Conservation (phyloP, 2,797 vertebrate species). For the Molossus alvarezi region DNA sequence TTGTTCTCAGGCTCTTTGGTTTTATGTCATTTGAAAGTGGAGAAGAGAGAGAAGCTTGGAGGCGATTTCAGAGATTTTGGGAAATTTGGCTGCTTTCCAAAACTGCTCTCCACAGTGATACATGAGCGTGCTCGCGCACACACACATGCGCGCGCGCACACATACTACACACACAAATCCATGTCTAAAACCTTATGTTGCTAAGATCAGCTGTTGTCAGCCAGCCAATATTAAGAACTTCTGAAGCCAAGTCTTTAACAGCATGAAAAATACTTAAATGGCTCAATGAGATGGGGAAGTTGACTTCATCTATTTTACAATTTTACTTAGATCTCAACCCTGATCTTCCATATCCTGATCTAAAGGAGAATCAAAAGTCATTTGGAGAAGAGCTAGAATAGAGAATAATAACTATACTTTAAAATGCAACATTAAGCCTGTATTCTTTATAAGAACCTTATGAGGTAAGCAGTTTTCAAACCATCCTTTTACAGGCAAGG, state of each 20-base stretch:
- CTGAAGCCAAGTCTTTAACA: neutral
- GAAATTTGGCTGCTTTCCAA: neutral
- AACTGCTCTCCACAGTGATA: neutral
- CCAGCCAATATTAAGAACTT: neutral
- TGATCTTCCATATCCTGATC: neutral
- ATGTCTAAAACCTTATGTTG: neutral
- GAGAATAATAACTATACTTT: neutral
- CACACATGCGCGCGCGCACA: neutral
- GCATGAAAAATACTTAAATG: neutral
- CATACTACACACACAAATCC: neutral
- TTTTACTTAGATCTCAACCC: neutral
- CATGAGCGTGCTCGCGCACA: neutral
- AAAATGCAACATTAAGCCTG: neutral
- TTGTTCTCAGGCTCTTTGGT: constrained; percentile 23
- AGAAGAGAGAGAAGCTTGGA: neutral
- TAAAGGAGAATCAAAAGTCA: neutral
- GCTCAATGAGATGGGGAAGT: neutral
- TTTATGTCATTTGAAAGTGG: constrained; percentile 20
- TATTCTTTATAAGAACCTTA: neutral
- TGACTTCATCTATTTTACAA: constrained; percentile 15
- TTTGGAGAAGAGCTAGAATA: neutral
- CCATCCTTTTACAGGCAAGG: neutral
- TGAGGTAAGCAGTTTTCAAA: neutral
- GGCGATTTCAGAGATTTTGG: constrained; percentile 16
- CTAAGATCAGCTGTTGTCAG: neutral